Evolutionary conservation across 2,797 vertebrate species (phyloP).

Genomic region (Notoglanidium macrostoma): DNA sequence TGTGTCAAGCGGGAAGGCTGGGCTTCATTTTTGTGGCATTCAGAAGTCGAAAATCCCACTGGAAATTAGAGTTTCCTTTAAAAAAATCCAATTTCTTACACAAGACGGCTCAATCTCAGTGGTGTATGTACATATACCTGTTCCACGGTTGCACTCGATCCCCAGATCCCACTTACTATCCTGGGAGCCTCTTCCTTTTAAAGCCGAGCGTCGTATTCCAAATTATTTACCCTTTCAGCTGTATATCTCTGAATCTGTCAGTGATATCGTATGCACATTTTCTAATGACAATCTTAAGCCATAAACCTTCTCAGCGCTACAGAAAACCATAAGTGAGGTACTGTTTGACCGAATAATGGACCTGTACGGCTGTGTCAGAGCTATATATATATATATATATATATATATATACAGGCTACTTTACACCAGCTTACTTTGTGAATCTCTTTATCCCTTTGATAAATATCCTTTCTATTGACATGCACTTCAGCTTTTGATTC

Average conservation of each 20-base stretch:
- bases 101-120: background rate
- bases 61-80: too few species aligned
- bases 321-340: background rate
- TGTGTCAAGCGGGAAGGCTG: background rate
- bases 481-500: background rate
- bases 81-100: background rate
- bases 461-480: conserved; percentile 7
- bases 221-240: background rate
- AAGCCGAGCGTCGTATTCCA: background rate
- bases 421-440: background rate
- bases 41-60: background rate
- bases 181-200: conserved; percentile 52
- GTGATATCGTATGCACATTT: too few species aligned
- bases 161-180: conserved; percentile 57
- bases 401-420: background rate
- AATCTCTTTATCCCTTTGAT: background rate
- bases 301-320: background rate
- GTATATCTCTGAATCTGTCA: background rate
- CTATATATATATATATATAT: background rate
- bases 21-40: background rate
- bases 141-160: conserved; percentile 59
- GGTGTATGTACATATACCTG: background rate
- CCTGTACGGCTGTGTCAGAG: background rate
- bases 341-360: background rate
- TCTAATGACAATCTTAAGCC: background rate